phyloP scores from a whole-genome alignment of 2,888 invertebrate genomes.

The Mactromeris polynyma region DNA sequence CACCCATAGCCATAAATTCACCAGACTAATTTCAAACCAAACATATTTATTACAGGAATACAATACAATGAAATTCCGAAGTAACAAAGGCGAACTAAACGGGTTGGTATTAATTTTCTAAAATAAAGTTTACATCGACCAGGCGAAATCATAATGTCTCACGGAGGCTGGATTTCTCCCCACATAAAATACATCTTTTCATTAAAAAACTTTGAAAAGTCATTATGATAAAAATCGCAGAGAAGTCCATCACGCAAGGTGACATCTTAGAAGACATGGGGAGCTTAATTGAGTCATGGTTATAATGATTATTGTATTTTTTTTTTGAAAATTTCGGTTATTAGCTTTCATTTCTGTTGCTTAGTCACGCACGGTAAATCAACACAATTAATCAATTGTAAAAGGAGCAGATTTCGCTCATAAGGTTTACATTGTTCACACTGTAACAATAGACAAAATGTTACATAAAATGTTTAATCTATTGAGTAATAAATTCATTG shows the following conservation, averaged over 20 bases:
- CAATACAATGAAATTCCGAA: slow-evolving; percentile 63
- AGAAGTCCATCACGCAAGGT: slow-evolving; percentile 23
- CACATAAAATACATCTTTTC: slow-evolving; percentile 30
- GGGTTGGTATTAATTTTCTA: slow-evolving; percentile 57
- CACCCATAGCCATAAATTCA: slow-evolving; percentile 52
- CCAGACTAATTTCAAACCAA: slow-evolving; percentile 66
- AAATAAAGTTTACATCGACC: slow-evolving; percentile 53
- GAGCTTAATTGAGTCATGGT: neutral
- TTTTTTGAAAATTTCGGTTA: slow-evolving; percentile 4
- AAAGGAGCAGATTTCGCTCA: neutral
- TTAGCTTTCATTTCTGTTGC: slow-evolving; percentile 16
- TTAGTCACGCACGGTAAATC: slow-evolving; percentile 10
- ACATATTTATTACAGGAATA: slow-evolving; percentile 67
- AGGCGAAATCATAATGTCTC: slow-evolving; percentile 24
- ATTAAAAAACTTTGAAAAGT: slow-evolving; percentile 5
- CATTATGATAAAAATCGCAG: slow-evolving; percentile 38
- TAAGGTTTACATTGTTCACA: slow-evolving; percentile 10
- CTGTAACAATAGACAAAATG: slow-evolving; percentile 1
- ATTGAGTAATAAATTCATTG: neutral
- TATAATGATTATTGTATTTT: slow-evolving; percentile 1
- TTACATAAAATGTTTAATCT: neutral
- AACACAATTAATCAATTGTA: slow-evolving; percentile 1
- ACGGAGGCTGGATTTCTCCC: slow-evolving; percentile 47
- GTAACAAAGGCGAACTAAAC: slow-evolving; percentile 51
- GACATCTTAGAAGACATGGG: neutral